A percentile compares a stretch with the other conserved stretches of the same genome.
Conservation (phyloP, 2,888 invertebrate genomes). For the Drosophila atroscutellata region DNA sequence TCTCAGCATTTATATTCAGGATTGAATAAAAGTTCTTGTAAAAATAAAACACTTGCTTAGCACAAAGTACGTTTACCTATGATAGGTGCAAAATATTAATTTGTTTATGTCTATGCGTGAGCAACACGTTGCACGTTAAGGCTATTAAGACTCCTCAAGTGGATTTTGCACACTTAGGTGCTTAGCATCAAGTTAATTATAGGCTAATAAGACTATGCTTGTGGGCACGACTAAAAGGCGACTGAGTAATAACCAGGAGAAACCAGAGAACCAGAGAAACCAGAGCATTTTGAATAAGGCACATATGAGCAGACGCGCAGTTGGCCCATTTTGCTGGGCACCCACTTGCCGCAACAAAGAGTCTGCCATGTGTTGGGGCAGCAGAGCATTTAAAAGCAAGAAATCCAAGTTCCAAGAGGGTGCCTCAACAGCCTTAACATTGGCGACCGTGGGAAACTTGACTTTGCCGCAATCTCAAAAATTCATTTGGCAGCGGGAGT, state of each 20-base stretch:
- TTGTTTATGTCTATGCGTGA: neutral
- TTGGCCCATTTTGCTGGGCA: neutral
- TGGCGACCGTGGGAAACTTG: slow-evolving; percentile 37
- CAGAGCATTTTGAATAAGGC: neutral
- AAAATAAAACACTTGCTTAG: neutral
- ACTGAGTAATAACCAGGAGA: neutral
- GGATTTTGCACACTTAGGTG: neutral
- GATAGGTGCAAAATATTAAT: neutral
- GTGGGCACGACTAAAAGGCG: neutral
- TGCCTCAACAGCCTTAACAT: slow-evolving; percentile 1
- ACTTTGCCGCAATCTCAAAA: slow-evolving; percentile 36
- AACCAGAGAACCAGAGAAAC: neutral
- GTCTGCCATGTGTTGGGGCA: slow-evolving; percentile 2
- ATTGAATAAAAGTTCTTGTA: neutral
- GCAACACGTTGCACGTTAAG: neutral
- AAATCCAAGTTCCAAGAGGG: neutral
- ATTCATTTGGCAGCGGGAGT: slow-evolving; percentile 7
- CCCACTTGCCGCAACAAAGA: slow-evolving; percentile 5
- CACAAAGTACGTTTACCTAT: neutral
- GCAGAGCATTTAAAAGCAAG: neutral
- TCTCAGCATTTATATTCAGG: neutral
- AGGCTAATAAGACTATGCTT: neutral
- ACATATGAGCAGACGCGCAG: neutral
- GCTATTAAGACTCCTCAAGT: neutral
- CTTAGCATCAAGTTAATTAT: neutral